These are phyloP conservation scores for Argynnis bischoffii DNA, from an alignment of 2,888 invertebrate genomes.

Conservation along the genomic window DNA sequence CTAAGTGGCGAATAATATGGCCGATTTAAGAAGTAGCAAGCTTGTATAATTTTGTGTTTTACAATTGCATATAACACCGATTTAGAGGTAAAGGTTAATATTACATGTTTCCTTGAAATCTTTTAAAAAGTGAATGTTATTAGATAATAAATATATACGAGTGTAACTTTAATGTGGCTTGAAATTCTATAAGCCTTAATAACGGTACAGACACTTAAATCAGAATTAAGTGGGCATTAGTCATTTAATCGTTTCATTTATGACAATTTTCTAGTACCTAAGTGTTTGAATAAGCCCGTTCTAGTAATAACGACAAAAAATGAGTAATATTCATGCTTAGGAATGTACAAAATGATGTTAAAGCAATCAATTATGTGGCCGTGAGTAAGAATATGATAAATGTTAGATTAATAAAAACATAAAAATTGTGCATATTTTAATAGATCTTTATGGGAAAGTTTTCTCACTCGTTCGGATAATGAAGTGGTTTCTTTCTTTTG, in stretches of 20 bases:
- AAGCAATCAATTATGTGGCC: slow-evolving; percentile 25
- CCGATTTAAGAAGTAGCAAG: too few relatives aligned
- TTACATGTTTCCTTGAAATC: background rate
- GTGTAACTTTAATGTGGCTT: background rate
- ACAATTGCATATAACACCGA: too few relatives aligned
- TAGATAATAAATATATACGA: background rate
- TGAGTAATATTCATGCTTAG: slow-evolving; percentile 8
- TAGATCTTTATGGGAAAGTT: slow-evolving; percentile 16
- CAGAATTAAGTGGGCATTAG: slow-evolving; percentile 12
- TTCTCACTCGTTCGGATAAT: too few relatives aligned
- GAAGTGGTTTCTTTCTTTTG: too few relatives aligned
- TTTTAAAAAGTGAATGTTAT: background rate
- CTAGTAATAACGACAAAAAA: slow-evolving; percentile 13
- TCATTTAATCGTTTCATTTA: slow-evolving; percentile 9
- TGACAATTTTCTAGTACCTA: slow-evolving; percentile 13
- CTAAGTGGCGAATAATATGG: too few relatives aligned
- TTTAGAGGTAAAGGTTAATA: background rate
- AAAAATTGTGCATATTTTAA: slow-evolving; percentile 29
- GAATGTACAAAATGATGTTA: slow-evolving; percentile 31
- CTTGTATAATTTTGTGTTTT: too few relatives aligned
- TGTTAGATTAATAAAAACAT: slow-evolving; percentile 22
- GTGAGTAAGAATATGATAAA: slow-evolving; percentile 8
- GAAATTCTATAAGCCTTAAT: background rate
- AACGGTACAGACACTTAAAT: background rate
- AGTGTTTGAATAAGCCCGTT: background rate